A percentile compares a stretch with the other conserved stretches of the same genome.
These are phyloP conservation scores for Clinocottus analis DNA, from an alignment of 2,113 vertebrate species.

Conservation along the genomic window DNA sequence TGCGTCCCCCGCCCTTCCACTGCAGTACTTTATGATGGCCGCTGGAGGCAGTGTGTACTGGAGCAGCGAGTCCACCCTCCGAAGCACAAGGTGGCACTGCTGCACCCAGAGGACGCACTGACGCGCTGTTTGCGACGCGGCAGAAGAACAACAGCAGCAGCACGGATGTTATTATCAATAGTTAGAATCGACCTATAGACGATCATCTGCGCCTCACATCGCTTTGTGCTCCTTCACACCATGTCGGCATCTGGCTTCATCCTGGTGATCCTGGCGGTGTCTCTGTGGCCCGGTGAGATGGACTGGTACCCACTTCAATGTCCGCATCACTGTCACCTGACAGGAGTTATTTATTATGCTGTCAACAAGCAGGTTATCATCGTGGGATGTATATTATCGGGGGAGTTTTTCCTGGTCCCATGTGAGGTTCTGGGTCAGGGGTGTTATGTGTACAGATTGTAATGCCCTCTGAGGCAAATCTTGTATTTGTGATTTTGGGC, in stretches of 20 bases:
- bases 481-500: no score
- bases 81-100: background rate
- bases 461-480: no score
- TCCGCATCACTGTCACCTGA: constrained; percentile 20
- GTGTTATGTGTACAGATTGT: no score
- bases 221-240: background rate
- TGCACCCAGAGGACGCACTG: background rate
- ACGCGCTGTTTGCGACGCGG: no score
- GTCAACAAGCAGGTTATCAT: background rate
- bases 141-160: background rate
- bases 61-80: background rate
- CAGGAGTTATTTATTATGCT: constrained; percentile 7
- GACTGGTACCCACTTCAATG: background rate
- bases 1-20: background rate
- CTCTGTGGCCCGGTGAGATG: constrained; percentile 66
- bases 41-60: background rate
- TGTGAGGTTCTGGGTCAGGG: no score
- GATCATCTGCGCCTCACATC: background rate
- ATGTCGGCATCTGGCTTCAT: constrained; percentile 55
- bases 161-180: constrained; percentile 3
- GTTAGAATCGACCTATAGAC: background rate
- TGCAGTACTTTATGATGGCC: background rate
- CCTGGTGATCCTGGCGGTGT: constrained; percentile 52
- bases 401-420: no score
- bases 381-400: background rate